Evolutionary conservation across 2,113 vertebrate genomes (phyloP).

Genomic region (Oreochromis aureus): DNA sequence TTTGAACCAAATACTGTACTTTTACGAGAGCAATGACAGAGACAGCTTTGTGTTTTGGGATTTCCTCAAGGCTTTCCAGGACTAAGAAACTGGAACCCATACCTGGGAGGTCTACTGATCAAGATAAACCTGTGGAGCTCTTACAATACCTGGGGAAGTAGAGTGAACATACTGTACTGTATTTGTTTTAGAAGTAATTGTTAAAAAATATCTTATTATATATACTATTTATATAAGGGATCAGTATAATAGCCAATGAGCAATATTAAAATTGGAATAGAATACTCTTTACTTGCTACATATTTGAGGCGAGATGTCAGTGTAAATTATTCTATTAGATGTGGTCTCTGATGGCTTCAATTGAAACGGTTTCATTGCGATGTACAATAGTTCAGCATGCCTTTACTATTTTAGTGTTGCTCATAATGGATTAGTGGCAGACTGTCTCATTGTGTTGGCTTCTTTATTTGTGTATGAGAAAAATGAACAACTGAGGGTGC

Average conservation of each 20-base stretch:
- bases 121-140: background rate
- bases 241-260: background rate
- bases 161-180: background rate
- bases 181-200: background rate
- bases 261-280: background rate
- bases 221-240: background rate
- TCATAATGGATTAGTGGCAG: background rate
- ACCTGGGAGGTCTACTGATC: background rate
- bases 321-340: background rate
- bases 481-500: background rate
- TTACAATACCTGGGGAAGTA: background rate
- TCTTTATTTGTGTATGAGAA: background rate
- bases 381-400: background rate
- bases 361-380: background rate
- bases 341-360: background rate
- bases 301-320: background rate
- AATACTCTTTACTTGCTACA: background rate
- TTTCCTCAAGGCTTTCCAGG: background rate
- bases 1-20: background rate
- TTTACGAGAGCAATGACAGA: background rate
- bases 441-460: background rate
- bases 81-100: background rate
- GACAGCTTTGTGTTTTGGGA: background rate
- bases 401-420: fast-evolving
- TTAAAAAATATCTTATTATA: background rate